Percentiles rank a stretch among this genome's conserved stretches.
phyloP scores from a whole-genome alignment of 2,888 invertebrate species.

The Drosophila bunnanda region DNA sequence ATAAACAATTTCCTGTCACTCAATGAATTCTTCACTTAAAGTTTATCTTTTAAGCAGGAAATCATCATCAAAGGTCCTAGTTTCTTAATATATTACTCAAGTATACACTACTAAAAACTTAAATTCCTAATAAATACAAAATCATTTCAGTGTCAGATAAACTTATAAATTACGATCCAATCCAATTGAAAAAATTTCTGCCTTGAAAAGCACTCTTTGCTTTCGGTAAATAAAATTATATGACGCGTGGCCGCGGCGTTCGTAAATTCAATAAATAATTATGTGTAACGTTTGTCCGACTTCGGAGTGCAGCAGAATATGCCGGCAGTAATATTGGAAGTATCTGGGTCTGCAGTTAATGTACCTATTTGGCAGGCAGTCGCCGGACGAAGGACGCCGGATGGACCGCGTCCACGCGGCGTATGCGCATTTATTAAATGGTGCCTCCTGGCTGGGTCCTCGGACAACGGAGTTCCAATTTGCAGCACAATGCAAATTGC shows the following conservation, averaged over 20 bases:
- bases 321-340: slow-evolving; percentile 12
- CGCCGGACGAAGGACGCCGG: slow-evolving; percentile 20
- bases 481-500: slow-evolving; percentile 77
- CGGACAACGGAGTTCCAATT: slow-evolving; percentile 65
- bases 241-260: slow-evolving; percentile 41
- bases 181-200: slow-evolving; percentile 63
- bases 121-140: slow-evolving; percentile 11
- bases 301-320: slow-evolving; percentile 2
- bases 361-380: slow-evolving; percentile 56
- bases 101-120: neutral
- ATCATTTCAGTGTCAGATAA: slow-evolving; percentile 69
- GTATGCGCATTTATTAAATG: slow-evolving; percentile 78
- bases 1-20: no score
- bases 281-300: slow-evolving; percentile 63
- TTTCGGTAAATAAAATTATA: slow-evolving; percentile 72
- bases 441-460: slow-evolving; percentile 41
- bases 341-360: slow-evolving; percentile 69
- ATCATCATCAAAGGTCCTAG: rapidly evolving
- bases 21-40: neutral
- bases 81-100: neutral
- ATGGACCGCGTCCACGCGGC: slow-evolving; percentile 47
- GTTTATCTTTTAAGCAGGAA: neutral
- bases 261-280: slow-evolving; percentile 83
- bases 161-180: slow-evolving; percentile 60
- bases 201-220: slow-evolving; percentile 66